A percentile compares a stretch with the other conserved stretches of the same genome.
Evolutionary conservation across 2,797 vertebrate genomes (phyloP).

Genomic region (Antennarius maculatus): DNA sequence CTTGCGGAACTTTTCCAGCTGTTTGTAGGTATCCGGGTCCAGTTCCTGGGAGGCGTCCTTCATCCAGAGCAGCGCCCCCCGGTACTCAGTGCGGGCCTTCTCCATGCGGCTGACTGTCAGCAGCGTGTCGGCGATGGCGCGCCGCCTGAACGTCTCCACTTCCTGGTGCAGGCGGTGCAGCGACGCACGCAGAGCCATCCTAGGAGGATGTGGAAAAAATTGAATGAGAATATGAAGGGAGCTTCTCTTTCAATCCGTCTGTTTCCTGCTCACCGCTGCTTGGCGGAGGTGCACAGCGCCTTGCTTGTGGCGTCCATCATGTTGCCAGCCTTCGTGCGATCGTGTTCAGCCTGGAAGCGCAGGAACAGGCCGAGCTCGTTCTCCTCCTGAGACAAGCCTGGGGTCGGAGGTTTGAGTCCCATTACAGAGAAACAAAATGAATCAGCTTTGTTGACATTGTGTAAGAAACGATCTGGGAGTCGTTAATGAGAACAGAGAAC

Average conservation of each 20-base stretch:
- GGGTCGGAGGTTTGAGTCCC: not conserved
- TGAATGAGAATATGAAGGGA: not conserved
- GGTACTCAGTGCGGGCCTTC: slow-evolving; percentile 85
- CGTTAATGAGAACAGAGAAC: not conserved
- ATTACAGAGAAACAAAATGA: not conserved
- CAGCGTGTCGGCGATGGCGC: slow-evolving; percentile 84
- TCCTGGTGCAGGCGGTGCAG: slow-evolving; percentile 87
- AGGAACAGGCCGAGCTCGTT: slow-evolving; percentile 88
- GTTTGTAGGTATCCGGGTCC: slow-evolving; percentile 89
- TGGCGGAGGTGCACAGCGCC: slow-evolving; percentile 84
- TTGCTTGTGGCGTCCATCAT: slow-evolving; percentile 89
- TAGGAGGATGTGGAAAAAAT: slow-evolving; percentile 18
- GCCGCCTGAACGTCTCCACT: slow-evolving; percentile 85
- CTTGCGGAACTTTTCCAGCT: slow-evolving; percentile 90
- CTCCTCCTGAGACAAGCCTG: slow-evolving; percentile 88
- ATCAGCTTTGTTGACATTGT: not conserved
- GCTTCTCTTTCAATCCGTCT: not conserved
- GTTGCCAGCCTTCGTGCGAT: slow-evolving; percentile 83
- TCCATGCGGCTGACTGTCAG: slow-evolving; percentile 88
- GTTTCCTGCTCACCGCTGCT: slow-evolving; percentile 81
- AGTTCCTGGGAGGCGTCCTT: slow-evolving; percentile 88
- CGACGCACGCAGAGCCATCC: slow-evolving; percentile 82
- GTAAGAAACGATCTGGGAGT: too few relatives aligned
- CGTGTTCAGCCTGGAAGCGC: slow-evolving; percentile 84
- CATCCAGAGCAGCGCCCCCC: slow-evolving; percentile 87